These are phyloP conservation scores for Drosophila asahinai DNA, from an alignment of 1,140 invertebrate genomes.

Conservation along the genomic window DNA sequence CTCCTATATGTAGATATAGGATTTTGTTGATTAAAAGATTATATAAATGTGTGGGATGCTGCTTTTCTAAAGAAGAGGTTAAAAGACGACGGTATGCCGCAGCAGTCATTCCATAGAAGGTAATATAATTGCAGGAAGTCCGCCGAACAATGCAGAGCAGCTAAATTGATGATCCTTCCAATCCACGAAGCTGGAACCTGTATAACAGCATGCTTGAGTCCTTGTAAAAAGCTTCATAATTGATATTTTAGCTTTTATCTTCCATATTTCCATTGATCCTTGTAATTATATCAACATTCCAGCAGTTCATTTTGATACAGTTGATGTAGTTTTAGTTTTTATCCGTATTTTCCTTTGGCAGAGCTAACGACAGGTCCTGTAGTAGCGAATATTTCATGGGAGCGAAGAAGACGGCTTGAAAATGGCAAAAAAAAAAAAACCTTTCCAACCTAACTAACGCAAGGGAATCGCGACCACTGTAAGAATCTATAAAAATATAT, in stretches of 20 bases:
- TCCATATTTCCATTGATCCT: neutral
- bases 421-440: constrained; percentile 1
- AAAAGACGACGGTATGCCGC: neutral
- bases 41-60: neutral
- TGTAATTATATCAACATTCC: neutral
- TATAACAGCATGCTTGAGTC: neutral
- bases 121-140: neutral
- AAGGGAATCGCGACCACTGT: constrained; percentile 20
- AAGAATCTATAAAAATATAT: constrained; percentile 33
- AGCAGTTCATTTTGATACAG: neutral
- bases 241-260: neutral
- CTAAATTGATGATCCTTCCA: neutral
- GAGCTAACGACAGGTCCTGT: neutral
- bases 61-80: constrained; percentile 2
- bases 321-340: neutral
- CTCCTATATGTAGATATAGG: constrained; percentile 1
- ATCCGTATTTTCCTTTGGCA: neutral
- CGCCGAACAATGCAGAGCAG: neutral
- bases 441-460: constrained; percentile 13
- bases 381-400: constrained; percentile 6
- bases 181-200: neutral
- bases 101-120: neutral
- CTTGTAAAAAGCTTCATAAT: neutral
- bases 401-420: neutral
- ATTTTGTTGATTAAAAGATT: constrained; percentile 10